Evolutionary conservation across 2,888 invertebrate species (phyloP).

Genomic region (Drosophila austrosaltans): DNA sequence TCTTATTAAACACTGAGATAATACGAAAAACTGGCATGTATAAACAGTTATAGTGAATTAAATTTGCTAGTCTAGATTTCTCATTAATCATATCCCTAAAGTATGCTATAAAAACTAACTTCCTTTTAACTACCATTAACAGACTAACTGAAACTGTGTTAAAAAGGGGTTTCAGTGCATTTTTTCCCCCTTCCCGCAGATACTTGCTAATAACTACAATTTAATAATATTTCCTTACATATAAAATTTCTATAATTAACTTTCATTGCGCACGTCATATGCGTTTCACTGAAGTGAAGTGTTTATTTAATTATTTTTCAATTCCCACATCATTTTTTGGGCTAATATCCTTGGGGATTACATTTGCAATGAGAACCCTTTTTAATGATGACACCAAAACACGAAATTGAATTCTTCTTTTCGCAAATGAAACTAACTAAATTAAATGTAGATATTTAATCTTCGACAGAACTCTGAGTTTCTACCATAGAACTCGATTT

Average conservation of each 20-base stretch:
- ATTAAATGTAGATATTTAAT: constrained; percentile 61
- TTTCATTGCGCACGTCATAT: not conserved
- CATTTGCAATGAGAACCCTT: constrained; percentile 41
- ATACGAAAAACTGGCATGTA: no score
- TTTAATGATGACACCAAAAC: constrained; percentile 36
- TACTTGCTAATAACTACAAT: not conserved
- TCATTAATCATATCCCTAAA: not conserved
- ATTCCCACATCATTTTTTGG: constrained; percentile 43
- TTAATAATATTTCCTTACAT: not conserved
- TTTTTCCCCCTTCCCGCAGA: no score
- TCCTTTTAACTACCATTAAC: no score
- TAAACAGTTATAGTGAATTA: no score
- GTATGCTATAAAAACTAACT: not conserved
- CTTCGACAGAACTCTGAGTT: constrained; percentile 4
- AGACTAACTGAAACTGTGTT: no score
- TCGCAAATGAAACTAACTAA: constrained; percentile 71
- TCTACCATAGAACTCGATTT: not conserved
- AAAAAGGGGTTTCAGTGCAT: no score
- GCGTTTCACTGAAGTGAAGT: constrained; percentile 11
- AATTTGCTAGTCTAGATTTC: not conserved
- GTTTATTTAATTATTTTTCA: constrained; percentile 43
- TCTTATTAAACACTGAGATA: no score
- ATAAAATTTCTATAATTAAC: not conserved
- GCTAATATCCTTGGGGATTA: constrained; percentile 61
- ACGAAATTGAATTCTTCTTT: constrained; percentile 67